Percentiles rank a stretch among this genome's conserved stretches.
These are phyloP conservation scores for Morone saxatilis DNA, from an alignment of 2,113 vertebrate genomes.

Conservation along the genomic window DNA sequence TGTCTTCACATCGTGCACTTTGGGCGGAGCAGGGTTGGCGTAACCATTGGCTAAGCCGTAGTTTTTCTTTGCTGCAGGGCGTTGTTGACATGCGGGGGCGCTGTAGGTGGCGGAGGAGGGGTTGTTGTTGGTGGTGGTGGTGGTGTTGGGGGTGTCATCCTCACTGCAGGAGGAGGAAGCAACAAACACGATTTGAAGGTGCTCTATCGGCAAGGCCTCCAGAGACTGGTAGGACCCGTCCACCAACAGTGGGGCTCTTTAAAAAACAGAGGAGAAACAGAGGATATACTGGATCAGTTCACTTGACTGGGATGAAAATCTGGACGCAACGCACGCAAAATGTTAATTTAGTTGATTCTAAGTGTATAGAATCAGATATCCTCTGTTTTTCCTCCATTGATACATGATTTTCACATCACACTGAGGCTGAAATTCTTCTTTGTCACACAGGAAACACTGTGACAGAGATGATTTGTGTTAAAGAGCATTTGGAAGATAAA, in stretches of 20 bases:
- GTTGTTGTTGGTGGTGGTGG: background rate
- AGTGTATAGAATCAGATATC: constrained; percentile 60
- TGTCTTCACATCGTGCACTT: constrained; percentile 37
- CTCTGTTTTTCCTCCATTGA: constrained; percentile 76
- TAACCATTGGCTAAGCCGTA: constrained; percentile 75
- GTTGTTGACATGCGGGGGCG: constrained; percentile 55
- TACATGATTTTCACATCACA: constrained; percentile 30
- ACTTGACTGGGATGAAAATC: constrained; percentile 8
- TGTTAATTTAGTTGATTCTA: constrained; percentile 19
- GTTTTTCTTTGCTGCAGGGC: constrained; percentile 72
- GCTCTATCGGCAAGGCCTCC: constrained; percentile 80
- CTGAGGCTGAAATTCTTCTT: background rate
- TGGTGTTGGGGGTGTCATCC: constrained; percentile 50
- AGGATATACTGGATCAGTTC: constrained; percentile 66
- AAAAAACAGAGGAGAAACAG: constrained; percentile 77
- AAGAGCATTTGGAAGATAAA: constrained; percentile 12
- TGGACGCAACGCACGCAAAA: constrained; percentile 30
- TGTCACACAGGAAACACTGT: constrained; percentile 22
- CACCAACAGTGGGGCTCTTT: constrained; percentile 75
- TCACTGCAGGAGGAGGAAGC: constrained; percentile 80
- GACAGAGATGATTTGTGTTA: constrained; percentile 35
- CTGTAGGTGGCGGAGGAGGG: constrained; percentile 9
- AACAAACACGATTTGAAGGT: constrained; percentile 83
- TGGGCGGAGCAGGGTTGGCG: background rate
- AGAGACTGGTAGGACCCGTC: constrained; percentile 81